A percentile compares a stretch with the other conserved stretches of the same genome.
phyloP scores from a whole-genome alignment of 2,113 vertebrate genomes.

The Nansenia antarctica region DNA sequence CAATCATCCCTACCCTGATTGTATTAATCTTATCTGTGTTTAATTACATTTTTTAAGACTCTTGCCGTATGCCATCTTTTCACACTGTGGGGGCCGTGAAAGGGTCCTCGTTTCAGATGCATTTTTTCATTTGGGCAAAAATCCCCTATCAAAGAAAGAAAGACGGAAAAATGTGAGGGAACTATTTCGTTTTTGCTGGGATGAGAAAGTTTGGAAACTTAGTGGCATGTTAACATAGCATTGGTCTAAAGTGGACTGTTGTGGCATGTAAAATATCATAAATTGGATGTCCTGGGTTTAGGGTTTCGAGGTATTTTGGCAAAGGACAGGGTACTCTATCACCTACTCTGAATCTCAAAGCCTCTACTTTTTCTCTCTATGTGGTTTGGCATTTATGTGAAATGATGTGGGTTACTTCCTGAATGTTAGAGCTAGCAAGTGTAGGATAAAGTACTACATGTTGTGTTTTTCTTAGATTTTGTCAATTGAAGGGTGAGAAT shows the following conservation, averaged over 20 bases:
- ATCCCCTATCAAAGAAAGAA: slow-evolving; percentile 62
- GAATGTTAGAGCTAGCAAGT: background rate
- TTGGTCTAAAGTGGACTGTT: background rate
- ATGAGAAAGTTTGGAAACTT: slow-evolving; percentile 57
- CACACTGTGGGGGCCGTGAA: slow-evolving; percentile 72
- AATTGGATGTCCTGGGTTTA: no score
- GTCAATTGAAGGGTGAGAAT: slow-evolving; percentile 37
- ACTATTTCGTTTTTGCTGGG: slow-evolving; percentile 23
- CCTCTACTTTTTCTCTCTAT: no score
- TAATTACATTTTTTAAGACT: slow-evolving; percentile 83
- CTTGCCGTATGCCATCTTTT: slow-evolving; percentile 78
- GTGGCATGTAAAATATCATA: background rate
- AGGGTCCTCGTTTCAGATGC: slow-evolving; percentile 72
- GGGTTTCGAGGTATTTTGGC: no score
- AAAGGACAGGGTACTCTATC: no score
- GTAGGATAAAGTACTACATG: background rate
- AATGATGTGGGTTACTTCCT: background rate
- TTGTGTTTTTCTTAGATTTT: slow-evolving; percentile 24
- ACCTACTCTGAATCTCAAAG: background rate
- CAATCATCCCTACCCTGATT: slow-evolving; percentile 78
- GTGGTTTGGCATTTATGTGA: background rate
- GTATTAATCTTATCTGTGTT: slow-evolving; percentile 81
- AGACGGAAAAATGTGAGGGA: slow-evolving; percentile 51
- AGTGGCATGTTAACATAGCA: background rate
- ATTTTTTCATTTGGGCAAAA: slow-evolving; percentile 73